phyloP scores from a whole-genome alignment of 2,113 vertebrate genomes.

The Aplodontia rufa region DNA sequence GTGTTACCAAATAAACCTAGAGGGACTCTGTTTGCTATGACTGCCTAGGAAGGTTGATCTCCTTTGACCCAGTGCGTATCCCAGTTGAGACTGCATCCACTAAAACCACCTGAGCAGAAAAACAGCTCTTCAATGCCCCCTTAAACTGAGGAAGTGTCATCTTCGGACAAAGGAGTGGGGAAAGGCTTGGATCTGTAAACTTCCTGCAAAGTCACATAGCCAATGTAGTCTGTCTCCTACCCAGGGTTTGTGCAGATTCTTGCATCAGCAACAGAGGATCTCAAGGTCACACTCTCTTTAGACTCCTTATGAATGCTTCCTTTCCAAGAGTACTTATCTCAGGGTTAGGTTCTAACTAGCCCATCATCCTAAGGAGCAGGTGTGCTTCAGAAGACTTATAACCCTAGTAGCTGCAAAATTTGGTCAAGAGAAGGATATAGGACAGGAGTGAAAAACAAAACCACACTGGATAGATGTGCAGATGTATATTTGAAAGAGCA shows the following conservation, averaged over 20 bases:
- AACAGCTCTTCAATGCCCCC: not conserved
- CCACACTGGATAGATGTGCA: fast-evolving
- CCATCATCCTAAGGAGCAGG: not conserved
- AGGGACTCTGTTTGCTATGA: slow-evolving; percentile 39
- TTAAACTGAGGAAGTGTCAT: not conserved
- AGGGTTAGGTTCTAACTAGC: not conserved
- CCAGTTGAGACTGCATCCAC: not conserved
- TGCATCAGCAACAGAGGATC: not conserved
- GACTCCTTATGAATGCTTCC: not conserved
- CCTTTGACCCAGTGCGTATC: not conserved
- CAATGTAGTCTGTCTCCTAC: not conserved
- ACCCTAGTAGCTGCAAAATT: not conserved
- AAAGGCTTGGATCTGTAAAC: not conserved
- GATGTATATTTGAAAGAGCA: not conserved
- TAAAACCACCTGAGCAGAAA: not conserved
- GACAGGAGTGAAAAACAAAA: not conserved
- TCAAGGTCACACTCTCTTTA: not conserved
- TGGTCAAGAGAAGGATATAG: not conserved
- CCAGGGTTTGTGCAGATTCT: not conserved
- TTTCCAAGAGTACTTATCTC: not conserved
- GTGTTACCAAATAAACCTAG: not conserved
- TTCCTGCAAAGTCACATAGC: not conserved
- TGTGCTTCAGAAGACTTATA: not conserved
- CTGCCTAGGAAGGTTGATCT: not conserved
- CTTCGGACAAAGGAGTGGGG: not conserved